Evolutionary conservation across 64 coral and sea anemone species (phyloP).

Genomic region (Porites australiensis): DNA sequence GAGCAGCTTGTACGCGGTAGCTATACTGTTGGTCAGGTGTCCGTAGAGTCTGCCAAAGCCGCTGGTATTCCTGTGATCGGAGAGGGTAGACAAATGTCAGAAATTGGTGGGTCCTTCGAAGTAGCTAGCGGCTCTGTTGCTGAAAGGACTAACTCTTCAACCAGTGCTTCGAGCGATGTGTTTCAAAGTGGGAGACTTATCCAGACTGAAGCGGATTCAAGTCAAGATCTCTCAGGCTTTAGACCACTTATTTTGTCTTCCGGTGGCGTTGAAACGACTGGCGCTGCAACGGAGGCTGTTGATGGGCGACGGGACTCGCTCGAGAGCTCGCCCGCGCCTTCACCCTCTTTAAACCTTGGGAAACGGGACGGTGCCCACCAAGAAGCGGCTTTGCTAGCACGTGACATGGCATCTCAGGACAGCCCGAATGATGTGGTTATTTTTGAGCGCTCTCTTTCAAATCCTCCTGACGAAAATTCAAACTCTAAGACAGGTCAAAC

Average conservation of each 20-base stretch:
- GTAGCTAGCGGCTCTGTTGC: background rate
- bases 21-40: constrained; percentile 79
- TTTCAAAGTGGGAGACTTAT: background rate
- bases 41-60: constrained; percentile 84
- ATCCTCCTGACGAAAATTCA: background rate
- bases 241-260: background rate
- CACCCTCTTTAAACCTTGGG: constrained; percentile 4
- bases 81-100: background rate
- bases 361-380: constrained; percentile 15
- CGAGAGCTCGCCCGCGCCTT: constrained; percentile 24
- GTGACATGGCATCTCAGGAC: background rate
- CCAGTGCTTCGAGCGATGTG: background rate
- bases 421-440: constrained; percentile 34
- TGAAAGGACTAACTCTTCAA: background rate
- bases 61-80: constrained; percentile 98
- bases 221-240: background rate
- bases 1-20: constrained; percentile 81
- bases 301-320: constrained; percentile 31
- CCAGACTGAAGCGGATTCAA: background rate
- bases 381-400: background rate
- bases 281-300: background rate
- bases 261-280: background rate
- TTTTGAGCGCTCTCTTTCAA: constrained; percentile 24
- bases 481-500: background rate
- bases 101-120: background rate